Percentiles rank a stretch among this genome's conserved stretches.
Evolutionary conservation across 2,888 invertebrate species (phyloP).

Genomic region (Rhodophaea formosa): DNA sequence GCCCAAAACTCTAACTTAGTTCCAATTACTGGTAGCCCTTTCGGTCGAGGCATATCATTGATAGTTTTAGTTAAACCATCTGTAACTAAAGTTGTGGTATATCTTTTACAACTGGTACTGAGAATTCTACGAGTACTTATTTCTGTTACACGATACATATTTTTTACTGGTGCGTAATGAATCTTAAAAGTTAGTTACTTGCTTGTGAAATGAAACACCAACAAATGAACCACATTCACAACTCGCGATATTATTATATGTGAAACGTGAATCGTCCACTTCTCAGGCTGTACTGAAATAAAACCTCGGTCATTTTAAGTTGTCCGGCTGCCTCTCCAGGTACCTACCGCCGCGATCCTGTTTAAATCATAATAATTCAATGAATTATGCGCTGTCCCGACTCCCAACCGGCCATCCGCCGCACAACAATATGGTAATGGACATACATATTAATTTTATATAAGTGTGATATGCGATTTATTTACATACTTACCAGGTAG

Average conservation of each 20-base stretch:
- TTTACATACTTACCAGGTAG: neutral
- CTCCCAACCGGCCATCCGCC: neutral
- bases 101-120: constrained; percentile 11
- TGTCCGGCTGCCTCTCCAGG: neutral
- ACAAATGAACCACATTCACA: neutral
- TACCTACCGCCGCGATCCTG: constrained; percentile 1
- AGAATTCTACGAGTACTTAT: neutral
- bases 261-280: constrained; percentile 7
- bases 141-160: constrained; percentile 11
- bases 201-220: neutral
- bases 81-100: constrained; percentile 1
- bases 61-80: constrained; percentile 36
- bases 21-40: constrained; percentile 75
- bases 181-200: neutral
- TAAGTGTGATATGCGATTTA: neutral
- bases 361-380: constrained; percentile 13
- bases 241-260: neutral
- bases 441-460: neutral
- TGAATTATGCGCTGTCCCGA: constrained; percentile 11
- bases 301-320: neutral
- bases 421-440: constrained; percentile 16
- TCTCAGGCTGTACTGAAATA: constrained; percentile 7
- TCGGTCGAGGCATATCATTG: constrained; percentile 72
- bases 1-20: constrained; percentile 73
- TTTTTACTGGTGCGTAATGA: neutral